Evolutionary conservation across 2,888 invertebrate genomes (phyloP), one percentile per base, ranked within the genome.

Genomic region (Diloba caeruleocephala): DNA sequence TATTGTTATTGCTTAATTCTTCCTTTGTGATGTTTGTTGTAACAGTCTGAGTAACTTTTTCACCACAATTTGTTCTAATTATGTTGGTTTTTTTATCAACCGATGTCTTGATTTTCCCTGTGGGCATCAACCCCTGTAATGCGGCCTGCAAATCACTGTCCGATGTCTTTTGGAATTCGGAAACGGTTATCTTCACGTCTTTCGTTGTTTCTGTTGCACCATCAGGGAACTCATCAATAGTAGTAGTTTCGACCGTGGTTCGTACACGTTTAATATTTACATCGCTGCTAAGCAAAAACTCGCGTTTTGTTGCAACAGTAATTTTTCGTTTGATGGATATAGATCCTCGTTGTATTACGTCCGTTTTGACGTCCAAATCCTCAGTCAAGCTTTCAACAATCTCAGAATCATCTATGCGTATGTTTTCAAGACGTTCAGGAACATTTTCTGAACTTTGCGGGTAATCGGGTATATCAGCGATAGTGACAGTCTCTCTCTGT

Each of bases 141-240:
- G 86, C 94, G 67, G 81, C 94, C 86, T 89, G 94, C 79, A 84
- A 78, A 64, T 92, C 87, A 73, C 84, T 89, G 42, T 92, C 87
- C 12, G 92, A 88, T 10, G 92, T 90, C 68, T 90, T 90, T 71
- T 93, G 93, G 57, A 85, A 90, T 76, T 94, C 94, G 0, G 94
- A 93, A 55, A 94, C 88, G 1, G 94, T 94, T 33, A 94, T 91
- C 81, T 94, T 93, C 0, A 93, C 90, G 61, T 94, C 94, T 82
- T 92, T 93, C 0, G 93, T 93, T 3, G 93, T 93, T 80, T 95
- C 94, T 38, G 94, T 92, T 2, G 95, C 94, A 21, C 94, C 94
- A 73, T 94, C 94, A 1, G 93, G 92, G 68, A 87, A 92, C 71
- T 88, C 89, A 67, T 93, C 93, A 2, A 91, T 83, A 13, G 90